Evolutionary conservation across 2,113 vertebrate genomes (phyloP).

Genomic region (Kryptolebias marmoratus): DNA sequence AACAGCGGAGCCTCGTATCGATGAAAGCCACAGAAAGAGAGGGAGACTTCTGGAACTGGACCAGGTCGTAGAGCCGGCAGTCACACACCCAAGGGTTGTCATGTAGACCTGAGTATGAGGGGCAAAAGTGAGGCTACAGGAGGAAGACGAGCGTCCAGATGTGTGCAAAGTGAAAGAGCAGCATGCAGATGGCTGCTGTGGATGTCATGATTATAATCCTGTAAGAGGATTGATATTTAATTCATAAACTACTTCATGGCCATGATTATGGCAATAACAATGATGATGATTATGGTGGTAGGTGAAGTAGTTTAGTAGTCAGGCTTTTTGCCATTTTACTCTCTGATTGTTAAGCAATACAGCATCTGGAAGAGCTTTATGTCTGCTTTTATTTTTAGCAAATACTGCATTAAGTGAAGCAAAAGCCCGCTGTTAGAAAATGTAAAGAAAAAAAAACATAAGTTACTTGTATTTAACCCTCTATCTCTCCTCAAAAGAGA

Average conservation of each 20-base stretch:
- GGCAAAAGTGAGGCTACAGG: slow-evolving; percentile 40
- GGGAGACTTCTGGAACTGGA: slow-evolving; percentile 88
- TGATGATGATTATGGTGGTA: slow-evolving; percentile 24
- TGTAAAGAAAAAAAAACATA: too few species aligned
- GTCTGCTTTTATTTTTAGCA: too few species aligned
- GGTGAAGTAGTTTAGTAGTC: slow-evolving; percentile 15
- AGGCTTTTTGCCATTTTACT: background rate
- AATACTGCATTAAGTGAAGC: too few species aligned
- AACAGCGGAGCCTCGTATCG: slow-evolving; percentile 88
- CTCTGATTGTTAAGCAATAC: too few species aligned
- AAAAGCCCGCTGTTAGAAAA: too few species aligned
- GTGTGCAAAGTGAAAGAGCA: slow-evolving; percentile 46
- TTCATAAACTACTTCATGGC: slow-evolving; percentile 71
- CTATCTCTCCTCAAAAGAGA: too few species aligned
- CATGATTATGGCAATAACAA: slow-evolving; percentile 54
- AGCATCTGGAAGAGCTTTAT: too few species aligned
- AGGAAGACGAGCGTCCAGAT: slow-evolving; percentile 46
- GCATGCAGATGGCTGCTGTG: slow-evolving; percentile 70
- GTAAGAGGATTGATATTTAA: slow-evolving; percentile 70
- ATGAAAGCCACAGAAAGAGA: slow-evolving; percentile 89
- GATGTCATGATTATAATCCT: slow-evolving; percentile 71
- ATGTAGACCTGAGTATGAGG: slow-evolving; percentile 86
- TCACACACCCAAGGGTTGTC: slow-evolving; percentile 98
- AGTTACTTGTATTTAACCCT: too few species aligned
- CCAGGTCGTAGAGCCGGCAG: slow-evolving; percentile 92